Base-by-base conservation (phyloP, 2,888 invertebrate species). In the Nomada hirtipes region DNA sequence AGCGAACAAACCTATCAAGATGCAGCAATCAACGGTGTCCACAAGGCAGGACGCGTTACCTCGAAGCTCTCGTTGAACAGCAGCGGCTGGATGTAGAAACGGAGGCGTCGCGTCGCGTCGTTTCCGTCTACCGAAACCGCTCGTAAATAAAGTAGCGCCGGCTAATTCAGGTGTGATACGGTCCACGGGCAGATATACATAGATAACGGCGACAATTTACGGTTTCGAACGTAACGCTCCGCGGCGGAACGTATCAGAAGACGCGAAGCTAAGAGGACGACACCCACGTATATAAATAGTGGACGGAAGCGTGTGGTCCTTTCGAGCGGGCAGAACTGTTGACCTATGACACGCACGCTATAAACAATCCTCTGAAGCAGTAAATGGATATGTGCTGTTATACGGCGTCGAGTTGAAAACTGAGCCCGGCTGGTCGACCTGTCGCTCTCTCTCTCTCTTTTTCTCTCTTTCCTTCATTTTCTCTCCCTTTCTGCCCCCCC, bases 321-420 rank as follows among this genome's bases (percentile, higher is more conserved):
- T 81, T 78, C 80, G 77, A 79, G 82, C 83, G 72, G 69, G 84
- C 72, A 73, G 77, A 74, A 85, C 79, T 71, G 83, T 74, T 91
- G 91, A 92, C 91, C 92, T 90, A 89, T 91, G 91, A 92, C 92
- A 92, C 91, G 91, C 91, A 89, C 90, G 91, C 91, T 91, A 91
- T 92, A 92, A 92, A 92, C 92, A 91, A 92, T 92, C 89, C 89
- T 83, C 74, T 82, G 86, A 83, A 87, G 90, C 89, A 89, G 90
- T 89, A 90, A 91, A 90, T 90, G 91, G 91, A 91, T 90, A 89
- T 88, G 87, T 82, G 89, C 87, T 87, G 89, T 89, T 91, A 88
- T 86, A 90, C 86, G 88, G 91, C 85, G 79, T 82, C 91, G 84
- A 88, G 89, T 88, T 90, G 89, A 91, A 91, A 89, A 91, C 88